Evolutionary conservation across 2,797 vertebrate species (phyloP), one percentile per base, ranked within the genome.

Genomic region (Centropyge bicolor): DNA sequence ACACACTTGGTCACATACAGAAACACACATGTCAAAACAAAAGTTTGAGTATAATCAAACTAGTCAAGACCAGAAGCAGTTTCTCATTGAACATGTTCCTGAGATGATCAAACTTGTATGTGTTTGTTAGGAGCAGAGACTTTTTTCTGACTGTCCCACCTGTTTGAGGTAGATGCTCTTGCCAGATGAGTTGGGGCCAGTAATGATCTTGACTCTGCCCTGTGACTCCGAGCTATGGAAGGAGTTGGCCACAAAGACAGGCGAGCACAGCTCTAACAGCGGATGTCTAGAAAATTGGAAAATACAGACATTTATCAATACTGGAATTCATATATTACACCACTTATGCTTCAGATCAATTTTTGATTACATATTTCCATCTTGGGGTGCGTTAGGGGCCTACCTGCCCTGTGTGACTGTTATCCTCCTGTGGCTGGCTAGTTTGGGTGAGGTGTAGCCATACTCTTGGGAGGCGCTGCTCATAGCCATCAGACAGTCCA

Each of bases 121-220:
- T 10, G 41, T 14, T 16, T 71, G 17, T 20, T 19, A 60, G 24
- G 31, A 35, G 22, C 4, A 41, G 51, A 43, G 31, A 22, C 6
- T 6, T 49, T 27, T 22, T 27, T 54, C 19, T 66, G 41, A 70
- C 17, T n/a, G 24, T n/a, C 51, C 17, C 71, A 95, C 97, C 95
- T 99, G 97, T 91, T 99, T 99, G 74, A 99, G 95, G 91, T 97
- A 99, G 81, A 99, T 92, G 40, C 98, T 99, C 89, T 99, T 99
- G 73, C 98, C 98, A 68, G 97, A 99, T 41, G 98, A 99, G 88
- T 99, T 99, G 41, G 98, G 98, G 17, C 98, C 98, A 0, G 98
- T 99, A 88, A 99, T 95, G 72, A 99, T 93, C 89, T 98, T 98
- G 71, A 99, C 94, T 88, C 96, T 95, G 36, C 95, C 94, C 56